These are phyloP conservation scores for Pseudanteris insignis DNA, from an alignment of 2,888 invertebrate genomes.

Conservation along the genomic window DNA sequence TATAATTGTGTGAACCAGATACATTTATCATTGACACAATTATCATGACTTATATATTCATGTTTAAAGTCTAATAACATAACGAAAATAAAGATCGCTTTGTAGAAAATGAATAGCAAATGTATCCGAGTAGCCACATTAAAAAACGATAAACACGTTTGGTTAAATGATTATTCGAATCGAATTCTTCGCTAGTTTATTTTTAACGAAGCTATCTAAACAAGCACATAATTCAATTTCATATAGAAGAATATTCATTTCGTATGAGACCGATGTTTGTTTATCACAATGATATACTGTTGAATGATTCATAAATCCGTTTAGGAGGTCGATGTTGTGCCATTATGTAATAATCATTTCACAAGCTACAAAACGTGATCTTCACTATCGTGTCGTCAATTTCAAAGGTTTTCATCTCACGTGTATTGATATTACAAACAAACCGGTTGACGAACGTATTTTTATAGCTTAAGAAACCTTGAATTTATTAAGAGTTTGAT, in stretches of 20 bases:
- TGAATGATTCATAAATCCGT: constrained; percentile 6
- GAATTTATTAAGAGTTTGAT: not conserved
- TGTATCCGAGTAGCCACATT: too few relatives aligned
- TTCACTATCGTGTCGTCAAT: constrained; percentile 1
- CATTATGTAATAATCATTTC: constrained; percentile 5
- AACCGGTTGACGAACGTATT: constrained; percentile 12
- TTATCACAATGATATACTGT: not conserved
- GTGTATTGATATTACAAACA: constrained; percentile 3
- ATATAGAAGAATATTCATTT: constrained; percentile 1
- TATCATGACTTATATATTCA: too few relatives aligned
- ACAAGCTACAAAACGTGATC: not conserved
- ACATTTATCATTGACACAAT: not conserved
- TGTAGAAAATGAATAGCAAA: too few relatives aligned
- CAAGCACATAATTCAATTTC: too few relatives aligned
- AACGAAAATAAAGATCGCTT: too few relatives aligned
- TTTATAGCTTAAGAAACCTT: not conserved
- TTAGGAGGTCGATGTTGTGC: constrained; percentile 3
- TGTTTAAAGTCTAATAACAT: too few relatives aligned
- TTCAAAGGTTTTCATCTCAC: constrained; percentile 1
- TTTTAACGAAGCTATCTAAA: too few relatives aligned
- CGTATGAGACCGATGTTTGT: too few relatives aligned
- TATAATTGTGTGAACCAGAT: too few relatives aligned
- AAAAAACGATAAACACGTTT: too few relatives aligned
- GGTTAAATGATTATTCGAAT: too few relatives aligned
- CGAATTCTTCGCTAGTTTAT: too few relatives aligned